Percentiles rank a stretch among this genome's conserved stretches.
Evolutionary conservation across 2,113 vertebrate species (phyloP).

Genomic region (Psittacus erithacus): DNA sequence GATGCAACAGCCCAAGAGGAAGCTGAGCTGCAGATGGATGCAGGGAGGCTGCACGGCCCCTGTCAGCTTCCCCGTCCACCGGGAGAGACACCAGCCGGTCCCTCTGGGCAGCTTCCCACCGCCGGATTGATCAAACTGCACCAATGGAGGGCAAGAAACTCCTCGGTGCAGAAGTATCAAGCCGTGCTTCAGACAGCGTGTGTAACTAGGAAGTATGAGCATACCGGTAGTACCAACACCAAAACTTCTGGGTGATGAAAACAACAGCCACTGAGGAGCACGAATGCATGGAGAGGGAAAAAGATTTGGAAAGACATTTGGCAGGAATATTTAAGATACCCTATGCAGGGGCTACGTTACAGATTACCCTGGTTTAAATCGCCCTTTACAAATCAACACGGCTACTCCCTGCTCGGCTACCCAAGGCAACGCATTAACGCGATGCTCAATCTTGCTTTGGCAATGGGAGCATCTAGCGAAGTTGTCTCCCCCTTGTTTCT

Average conservation of each 20-base stretch:
- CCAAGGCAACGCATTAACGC: conserved; percentile 88
- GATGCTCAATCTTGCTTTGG: conserved; percentile 88
- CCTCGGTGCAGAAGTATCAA: conserved; percentile 5
- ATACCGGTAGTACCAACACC: neutral
- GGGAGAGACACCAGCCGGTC: neutral
- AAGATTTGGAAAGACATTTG: conserved; percentile 5
- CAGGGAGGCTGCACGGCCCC: neutral
- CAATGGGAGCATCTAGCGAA: conserved; percentile 80
- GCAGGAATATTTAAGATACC: conserved; percentile 41
- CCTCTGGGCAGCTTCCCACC: neutral
- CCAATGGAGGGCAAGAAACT: neutral
- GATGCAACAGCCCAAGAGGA: neutral
- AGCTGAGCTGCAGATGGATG: neutral
- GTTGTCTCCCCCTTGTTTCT: conserved; percentile 57
- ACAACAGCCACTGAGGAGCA: neutral
- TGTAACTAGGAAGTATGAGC: neutral
- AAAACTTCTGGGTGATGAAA: neutral
- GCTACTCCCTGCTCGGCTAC: conserved; percentile 77
- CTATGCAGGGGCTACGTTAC: conserved; percentile 36
- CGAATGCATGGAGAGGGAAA: conserved; percentile 12
- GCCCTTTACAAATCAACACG: conserved; percentile 83
- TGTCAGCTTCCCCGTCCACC: neutral
- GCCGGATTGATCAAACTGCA: conserved; percentile 35
- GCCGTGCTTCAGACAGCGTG: neutral
- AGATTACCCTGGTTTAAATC: conserved; percentile 77